A percentile compares a stretch with the other conserved stretches of the same genome.
Evolutionary conservation across 2,888 invertebrate species (phyloP).

Genomic region (Chrysolina haemoptera): DNA sequence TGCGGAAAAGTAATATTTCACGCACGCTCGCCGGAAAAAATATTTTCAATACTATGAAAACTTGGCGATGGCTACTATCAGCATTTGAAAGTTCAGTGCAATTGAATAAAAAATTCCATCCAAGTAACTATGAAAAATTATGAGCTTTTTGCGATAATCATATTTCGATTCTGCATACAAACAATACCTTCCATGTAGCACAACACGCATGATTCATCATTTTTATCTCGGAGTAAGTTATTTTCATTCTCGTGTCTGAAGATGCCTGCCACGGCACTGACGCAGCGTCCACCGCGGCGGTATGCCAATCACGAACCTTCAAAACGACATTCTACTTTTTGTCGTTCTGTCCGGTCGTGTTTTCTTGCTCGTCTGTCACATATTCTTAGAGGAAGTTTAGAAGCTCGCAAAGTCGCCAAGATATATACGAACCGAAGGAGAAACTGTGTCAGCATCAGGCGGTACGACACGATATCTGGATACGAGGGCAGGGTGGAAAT

Average conservation of each 20-base stretch:
- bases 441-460: constrained; percentile 36
- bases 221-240: not conserved
- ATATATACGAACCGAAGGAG: constrained; percentile 21
- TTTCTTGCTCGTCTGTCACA: constrained; percentile 55
- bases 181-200: no score
- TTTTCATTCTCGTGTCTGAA: constrained; percentile 2
- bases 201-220: not conserved
- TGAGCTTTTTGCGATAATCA: no score
- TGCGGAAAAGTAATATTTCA: no score
- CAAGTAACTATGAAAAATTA: no score
- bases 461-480: constrained; percentile 13
- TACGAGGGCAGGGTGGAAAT: constrained; percentile 1
- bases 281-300: constrained; percentile 32
- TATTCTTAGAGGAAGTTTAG: constrained; percentile 38
- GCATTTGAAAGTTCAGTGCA: no score
- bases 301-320: constrained; percentile 56
- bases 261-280: constrained; percentile 9
- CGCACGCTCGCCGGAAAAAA: no score
- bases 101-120: no score
- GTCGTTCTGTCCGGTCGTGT: constrained; percentile 40
- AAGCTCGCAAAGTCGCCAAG: constrained; percentile 19
- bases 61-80: no score
- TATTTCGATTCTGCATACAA: no score
- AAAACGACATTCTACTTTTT: constrained; percentile 57
- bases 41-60: no score